These are phyloP conservation scores for Micrasema minimum DNA, from an alignment of 1,140 invertebrate species.

Conservation along the genomic window DNA sequence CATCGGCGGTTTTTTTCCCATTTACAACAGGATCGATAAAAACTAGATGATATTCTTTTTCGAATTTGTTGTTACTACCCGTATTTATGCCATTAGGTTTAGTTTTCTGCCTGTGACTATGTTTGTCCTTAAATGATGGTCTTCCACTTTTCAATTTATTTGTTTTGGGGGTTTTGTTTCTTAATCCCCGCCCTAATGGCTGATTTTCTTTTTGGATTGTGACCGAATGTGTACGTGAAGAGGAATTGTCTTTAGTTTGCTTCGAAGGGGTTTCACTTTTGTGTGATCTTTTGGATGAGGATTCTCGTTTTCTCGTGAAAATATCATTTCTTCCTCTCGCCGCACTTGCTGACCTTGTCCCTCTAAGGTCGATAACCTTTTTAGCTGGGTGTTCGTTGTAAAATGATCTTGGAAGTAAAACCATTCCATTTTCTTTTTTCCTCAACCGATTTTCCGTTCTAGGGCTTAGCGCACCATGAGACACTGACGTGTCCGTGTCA, in stretches of 20 bases:
- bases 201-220: slow-evolving; percentile 12
- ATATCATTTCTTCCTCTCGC: background rate
- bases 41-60: slow-evolving; percentile 61
- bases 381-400: slow-evolving; percentile 59
- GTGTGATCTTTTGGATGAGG: slow-evolving; percentile 2
- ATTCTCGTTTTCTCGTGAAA: background rate
- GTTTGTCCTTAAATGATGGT: slow-evolving; percentile 9
- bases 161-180: background rate
- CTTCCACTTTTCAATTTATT: slow-evolving; percentile 13
- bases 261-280: slow-evolving; percentile 1
- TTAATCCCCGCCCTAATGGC: slow-evolving; percentile 3
- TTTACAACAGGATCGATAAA: slow-evolving; percentile 57
- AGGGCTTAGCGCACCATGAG: background rate
- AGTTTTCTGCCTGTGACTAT: background rate
- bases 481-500: background rate
- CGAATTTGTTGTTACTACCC: slow-evolving; percentile 17
- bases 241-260: background rate
- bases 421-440: slow-evolving; percentile 65
- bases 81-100: slow-evolving; percentile 24
- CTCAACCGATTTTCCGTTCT: slow-evolving; percentile 57
- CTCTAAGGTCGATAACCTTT: slow-evolving; percentile 9
- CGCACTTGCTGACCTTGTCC: slow-evolving; percentile 16
- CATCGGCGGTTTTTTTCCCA: slow-evolving; percentile 55
- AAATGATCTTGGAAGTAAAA: slow-evolving; percentile 58
- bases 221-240: background rate